Evolutionary conservation across 2,113 vertebrate species (phyloP), one percentile per base, ranked within the genome.

Genomic region (Serinus canaria): DNA sequence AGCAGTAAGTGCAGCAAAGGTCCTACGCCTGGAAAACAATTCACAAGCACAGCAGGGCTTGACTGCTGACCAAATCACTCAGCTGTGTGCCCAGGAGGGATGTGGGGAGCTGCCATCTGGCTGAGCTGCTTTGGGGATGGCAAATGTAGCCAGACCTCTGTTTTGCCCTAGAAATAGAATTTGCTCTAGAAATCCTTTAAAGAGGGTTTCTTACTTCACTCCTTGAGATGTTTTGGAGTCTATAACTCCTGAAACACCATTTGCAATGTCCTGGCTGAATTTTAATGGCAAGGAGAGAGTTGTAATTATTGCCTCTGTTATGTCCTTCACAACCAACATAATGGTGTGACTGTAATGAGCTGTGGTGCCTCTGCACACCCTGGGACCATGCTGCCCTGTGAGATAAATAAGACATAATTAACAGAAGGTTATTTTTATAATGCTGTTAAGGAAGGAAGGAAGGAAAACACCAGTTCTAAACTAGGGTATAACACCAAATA

Each of bases 251-350:
- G n/a, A 83, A 4, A 75, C 41, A 56, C 28, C 31, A 11, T 58
- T 92, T 66, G 20, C 66, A 52, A 49, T 68, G 44, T 47, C 44
- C 79, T 81, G 86, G 53, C n/a, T 92, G 53, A 50, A 87, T 67
- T 60, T 46, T 43, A 82, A 66, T 43, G 31, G 76, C 86, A 66
- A 84, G 58, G 69, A 87, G 47, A 31, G 76, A 90, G 56, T 30
- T 62, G 37, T 59, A 81, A 75, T 92, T 95, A 96, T 93, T 94
- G 92, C 92, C 94, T 90, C 59, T 83, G 7, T 66, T 46, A 49
- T 4, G 17, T 73, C 88, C 83, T 92, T 87, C 80, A 66, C 7
- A 84, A 72, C 35, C 78, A 79, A 55, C 0, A 2, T 41, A 74
- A 86, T 1, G 2, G 23, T 39, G n/a, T 6, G 49, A 64, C 85